A percentile compares a stretch with the other conserved stretches of the same genome.
These are phyloP conservation scores for Caenorhabditis doughertyi DNA, from an alignment of 2,888 invertebrate species.

Conservation along the genomic window DNA sequence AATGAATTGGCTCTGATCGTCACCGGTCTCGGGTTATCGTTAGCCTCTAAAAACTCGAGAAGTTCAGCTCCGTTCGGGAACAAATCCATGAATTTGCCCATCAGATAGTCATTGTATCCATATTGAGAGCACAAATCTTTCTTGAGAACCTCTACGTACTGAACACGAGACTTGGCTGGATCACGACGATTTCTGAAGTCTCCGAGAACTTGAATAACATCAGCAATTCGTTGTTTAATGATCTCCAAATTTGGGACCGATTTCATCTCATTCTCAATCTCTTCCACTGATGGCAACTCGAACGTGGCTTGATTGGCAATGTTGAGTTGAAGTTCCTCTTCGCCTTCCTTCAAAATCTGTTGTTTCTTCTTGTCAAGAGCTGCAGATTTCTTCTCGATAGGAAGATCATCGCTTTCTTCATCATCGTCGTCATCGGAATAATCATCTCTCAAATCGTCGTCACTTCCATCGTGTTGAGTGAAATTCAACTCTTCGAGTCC, in stretches of 20 bases:
- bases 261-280: slow-evolving; percentile 77
- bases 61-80: slow-evolving; percentile 87
- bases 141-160: slow-evolving; percentile 80
- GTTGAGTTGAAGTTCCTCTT: slow-evolving; percentile 80
- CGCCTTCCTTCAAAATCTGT: slow-evolving; percentile 69
- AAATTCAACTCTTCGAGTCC: slow-evolving; percentile 32
- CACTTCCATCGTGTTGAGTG: slow-evolving; percentile 39
- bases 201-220: slow-evolving; percentile 79
- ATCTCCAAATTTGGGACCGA: slow-evolving; percentile 74
- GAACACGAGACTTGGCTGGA: slow-evolving; percentile 70
- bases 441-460: slow-evolving; percentile 61
- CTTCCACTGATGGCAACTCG: slow-evolving; percentile 77
- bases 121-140: slow-evolving; percentile 94
- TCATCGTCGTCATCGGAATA: slow-evolving; percentile 40
- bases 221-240: slow-evolving; percentile 79
- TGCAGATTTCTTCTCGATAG: slow-evolving; percentile 74
- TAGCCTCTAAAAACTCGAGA: slow-evolving; percentile 95
- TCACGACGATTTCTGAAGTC: slow-evolving; percentile 79
- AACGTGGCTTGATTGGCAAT: slow-evolving; percentile 72
- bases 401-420: slow-evolving; percentile 66
- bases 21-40: slow-evolving; percentile 94
- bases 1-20: slow-evolving; percentile 97
- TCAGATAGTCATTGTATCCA: slow-evolving; percentile 96
- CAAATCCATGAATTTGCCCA: slow-evolving; percentile 93
- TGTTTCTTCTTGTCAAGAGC: slow-evolving; percentile 66